Conservation (phyloP, 2,797 vertebrate genomes). For the Hydrocynus forskahlii region DNA sequence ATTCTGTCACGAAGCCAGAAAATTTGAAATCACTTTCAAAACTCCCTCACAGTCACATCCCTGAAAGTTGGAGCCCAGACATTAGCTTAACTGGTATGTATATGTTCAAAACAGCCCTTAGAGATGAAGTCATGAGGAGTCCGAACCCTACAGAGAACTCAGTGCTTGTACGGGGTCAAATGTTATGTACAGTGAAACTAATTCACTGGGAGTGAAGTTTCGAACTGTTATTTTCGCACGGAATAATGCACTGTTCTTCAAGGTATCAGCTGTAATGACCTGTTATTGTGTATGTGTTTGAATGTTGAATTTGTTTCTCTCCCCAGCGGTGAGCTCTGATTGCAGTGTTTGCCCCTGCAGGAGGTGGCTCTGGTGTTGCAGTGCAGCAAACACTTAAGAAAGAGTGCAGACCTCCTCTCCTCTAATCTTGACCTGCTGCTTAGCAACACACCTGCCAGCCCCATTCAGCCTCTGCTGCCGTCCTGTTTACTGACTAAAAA, state of each 20-base stretch:
- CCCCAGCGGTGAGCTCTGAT: constrained; percentile 81
- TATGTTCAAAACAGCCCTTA: constrained; percentile 1
- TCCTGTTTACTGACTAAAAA: constrained; percentile 31
- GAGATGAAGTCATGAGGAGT: not conserved
- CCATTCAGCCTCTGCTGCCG: not conserved
- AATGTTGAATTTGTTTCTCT: constrained; percentile 54
- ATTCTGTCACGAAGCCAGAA: too few relatives aligned
- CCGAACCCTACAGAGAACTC: not conserved
- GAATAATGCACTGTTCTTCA: not conserved
- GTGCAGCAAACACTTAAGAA: constrained; percentile 58
- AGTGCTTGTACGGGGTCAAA: not conserved
- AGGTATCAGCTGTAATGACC: not conserved
- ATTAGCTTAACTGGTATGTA: not conserved
- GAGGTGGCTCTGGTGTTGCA: constrained; percentile 77
- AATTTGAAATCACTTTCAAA: too few relatives aligned
- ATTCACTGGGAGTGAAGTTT: not conserved
- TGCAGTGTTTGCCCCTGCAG: constrained; percentile 79
- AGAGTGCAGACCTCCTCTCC: constrained; percentile 36
- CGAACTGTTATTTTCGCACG: too few relatives aligned
- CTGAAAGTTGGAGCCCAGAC: not conserved
- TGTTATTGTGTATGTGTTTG: not conserved
- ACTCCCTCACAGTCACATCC: not conserved
- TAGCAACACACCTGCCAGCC: constrained; percentile 61
- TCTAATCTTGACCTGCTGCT: constrained; percentile 52
- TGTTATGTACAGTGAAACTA: not conserved